Evolutionary conservation across 2,113 vertebrate species (phyloP), one percentile per base, ranked within the genome.

Genomic region (Naja naja): DNA sequence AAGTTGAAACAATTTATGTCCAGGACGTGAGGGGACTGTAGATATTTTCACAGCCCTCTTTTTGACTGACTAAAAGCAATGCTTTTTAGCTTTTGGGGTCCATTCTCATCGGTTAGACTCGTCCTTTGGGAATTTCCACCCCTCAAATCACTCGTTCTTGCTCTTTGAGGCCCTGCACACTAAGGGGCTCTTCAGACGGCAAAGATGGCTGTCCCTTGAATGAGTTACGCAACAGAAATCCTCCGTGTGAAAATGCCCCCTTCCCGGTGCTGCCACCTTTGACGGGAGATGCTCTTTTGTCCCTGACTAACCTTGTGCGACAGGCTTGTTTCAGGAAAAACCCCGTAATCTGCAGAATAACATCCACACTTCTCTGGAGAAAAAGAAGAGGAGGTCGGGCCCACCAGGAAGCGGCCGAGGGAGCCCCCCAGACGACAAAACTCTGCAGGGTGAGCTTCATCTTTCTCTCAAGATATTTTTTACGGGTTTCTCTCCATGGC

Each of bases 301-400:
- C 91, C 92, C 95, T 97, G 95, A 97, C 90, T 90, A 45, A 91
- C 92, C 52, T 74, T 58, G 90, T 95, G 95, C 95, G 94, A 95
- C 96, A 99, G 99, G 99, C 97, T 98, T 99, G 95, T 99, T 99
- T 97, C 99, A 99, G 98, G 99, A 99, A 97, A 99, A 99, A 95
- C 99, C 99, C 9, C 98, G 98, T 93, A 98, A 96, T 95, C 96
- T 99, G 94, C 98, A 98, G 97, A 98, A 94, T 94, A 98, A 97
- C 86, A 96, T 98, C 93, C 98, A 98, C 91, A 95, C 98, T 0
- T 98, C 98, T 30, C 97, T 98, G 91, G 97, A 98, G 58, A 98
- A 98, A 94, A 98, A 96, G 96, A 98, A 97, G 95, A 97, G 97
- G 53, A 97, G 97, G 69, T 97, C 98, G 0, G 97, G 97, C 18